Base-by-base conservation (phyloP, 2,113 vertebrate genomes). In the Progne subis region DNA sequence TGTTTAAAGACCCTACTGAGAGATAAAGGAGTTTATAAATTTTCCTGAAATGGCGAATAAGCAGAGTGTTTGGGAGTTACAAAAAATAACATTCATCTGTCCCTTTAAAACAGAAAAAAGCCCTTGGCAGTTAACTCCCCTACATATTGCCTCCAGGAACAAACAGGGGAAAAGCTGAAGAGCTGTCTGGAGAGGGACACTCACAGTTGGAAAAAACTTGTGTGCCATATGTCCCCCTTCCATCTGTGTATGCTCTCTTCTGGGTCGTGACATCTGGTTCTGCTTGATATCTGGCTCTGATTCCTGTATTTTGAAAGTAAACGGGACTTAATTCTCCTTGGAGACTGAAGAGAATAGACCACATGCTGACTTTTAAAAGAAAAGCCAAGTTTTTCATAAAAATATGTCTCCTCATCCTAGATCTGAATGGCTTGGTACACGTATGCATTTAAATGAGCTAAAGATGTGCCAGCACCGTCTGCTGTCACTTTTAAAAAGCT, bases 191-290 rank as follows among this genome's bases (percentile, higher is more conserved):
- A 94, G 92, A 92, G 81, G 70, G 83, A 79, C 53, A 60, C 43
- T 76, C 81, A 31, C 82, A 92, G 50, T 80, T 72, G 93, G 82
- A 80, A 85, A 82, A 61, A 91, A 91, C 56, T 76, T 86, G 47
- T 47, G 34, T 86, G 90, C 90, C 82, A 52, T 94, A 95, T 97
- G 92, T 95, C 87, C 67, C 47, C 46, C 17, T 87, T 34, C 89
- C 94, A 92, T 96, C 87, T 96, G 90, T 63, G 67, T 80, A 70
- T 3, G 12, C 39, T 95, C 57, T 90, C 91, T 88, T 96, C 67
- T 95, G 93, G 94, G 95, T 95, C 68, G 1, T 94, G 95, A 93
- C 94, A 96, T 96, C 93, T 97, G 93, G 63, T 91, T 95, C 90
- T 70, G 75, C 63, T 94, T 93, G 82, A 74, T 94, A 86, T 43